Percentiles rank a stretch among this genome's conserved stretches.
These are phyloP conservation scores for Leptopilina myrica DNA, from an alignment of 2,888 invertebrate species.

Conservation along the genomic window DNA sequence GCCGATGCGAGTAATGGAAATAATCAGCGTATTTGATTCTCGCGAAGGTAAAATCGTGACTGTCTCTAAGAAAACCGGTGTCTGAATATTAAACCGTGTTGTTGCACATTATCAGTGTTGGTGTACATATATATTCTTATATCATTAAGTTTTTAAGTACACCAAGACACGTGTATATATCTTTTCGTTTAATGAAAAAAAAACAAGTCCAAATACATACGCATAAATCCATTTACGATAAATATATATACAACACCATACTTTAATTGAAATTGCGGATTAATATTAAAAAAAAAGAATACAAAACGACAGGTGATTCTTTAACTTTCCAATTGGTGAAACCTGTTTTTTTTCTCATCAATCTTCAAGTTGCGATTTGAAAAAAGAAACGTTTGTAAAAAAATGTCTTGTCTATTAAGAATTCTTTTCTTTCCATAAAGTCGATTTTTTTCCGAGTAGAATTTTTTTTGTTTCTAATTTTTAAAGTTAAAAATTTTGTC, in stretches of 20 bases:
- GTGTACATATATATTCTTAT: background rate
- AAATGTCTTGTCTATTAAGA: no score
- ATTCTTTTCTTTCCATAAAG: no score
- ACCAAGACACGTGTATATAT: background rate
- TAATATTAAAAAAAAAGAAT: background rate
- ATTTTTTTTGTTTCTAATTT: no score
- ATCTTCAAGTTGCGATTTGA: no score
- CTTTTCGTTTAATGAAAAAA: background rate
- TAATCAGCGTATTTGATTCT: constrained; percentile 45
- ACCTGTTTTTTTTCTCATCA: background rate
- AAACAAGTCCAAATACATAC: background rate
- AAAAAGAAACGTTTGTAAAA: no score
- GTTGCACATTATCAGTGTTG: background rate
- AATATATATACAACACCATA: background rate
- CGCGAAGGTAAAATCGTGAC: constrained; percentile 55
- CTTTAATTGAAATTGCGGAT: background rate
- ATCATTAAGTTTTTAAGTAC: background rate
- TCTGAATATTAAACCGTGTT: constrained; percentile 46
- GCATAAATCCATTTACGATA: background rate
- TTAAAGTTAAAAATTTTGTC: no score
- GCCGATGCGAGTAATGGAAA: background rate
- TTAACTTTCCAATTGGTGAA: background rate
- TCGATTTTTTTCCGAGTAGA: no score
- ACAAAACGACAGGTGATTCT: background rate
- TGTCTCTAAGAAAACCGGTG: constrained; percentile 51